Base-by-base conservation (phyloP, 2,888 invertebrate genomes). In the Elmis aenea region DNA sequence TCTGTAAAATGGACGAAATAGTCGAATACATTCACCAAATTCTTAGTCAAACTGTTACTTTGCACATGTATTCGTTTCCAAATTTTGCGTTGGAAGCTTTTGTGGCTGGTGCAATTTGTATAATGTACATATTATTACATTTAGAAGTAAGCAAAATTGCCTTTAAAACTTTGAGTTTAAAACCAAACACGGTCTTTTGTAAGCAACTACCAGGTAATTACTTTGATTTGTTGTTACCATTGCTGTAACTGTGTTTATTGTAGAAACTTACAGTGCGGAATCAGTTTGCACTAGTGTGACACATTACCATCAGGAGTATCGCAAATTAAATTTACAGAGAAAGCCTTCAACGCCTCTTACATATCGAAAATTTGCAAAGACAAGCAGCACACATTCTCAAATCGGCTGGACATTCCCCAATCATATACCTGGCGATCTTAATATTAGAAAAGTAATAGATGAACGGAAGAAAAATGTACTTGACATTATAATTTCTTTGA, bases 1-100 rank as follows among this genome's bases (percentile, higher is more conserved):
- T n/a, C 52, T 18, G 5, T 54, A 50, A 39, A 46, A 59, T 59
- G 59, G 57, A 58, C 21, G 54, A 51, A 40, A 45, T 55, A 35
- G 45, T 54, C 29, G 34, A 33, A 24, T 44, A 52, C 29, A 13
- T 54, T 3, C 43, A 44, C 13, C 55, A 58, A 48, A 40, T 57
- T 23, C 41, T 61, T 26, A 52, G 56, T 6, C 57, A 57, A 36
- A 53, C 55, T 18, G 48, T 59, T 8, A 50, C 54, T n/a, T 52
- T 61, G 22, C 57, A 58, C 26, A 51, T 63, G 13, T 51, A 58
- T 33, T 61, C 62, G 5, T 52, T 52, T 33, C 62, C 63, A 3
- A 46, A 54, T 42, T 63, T 62, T 43, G 50, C 58, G 10, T 49
- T 62, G 25, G 63, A 63, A 52, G 50, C 51, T 3, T 50, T 61